Evolutionary conservation across 2,888 invertebrate species (phyloP), one percentile per base, ranked within the genome.

Genomic region (Oscheius onirici): DNA sequence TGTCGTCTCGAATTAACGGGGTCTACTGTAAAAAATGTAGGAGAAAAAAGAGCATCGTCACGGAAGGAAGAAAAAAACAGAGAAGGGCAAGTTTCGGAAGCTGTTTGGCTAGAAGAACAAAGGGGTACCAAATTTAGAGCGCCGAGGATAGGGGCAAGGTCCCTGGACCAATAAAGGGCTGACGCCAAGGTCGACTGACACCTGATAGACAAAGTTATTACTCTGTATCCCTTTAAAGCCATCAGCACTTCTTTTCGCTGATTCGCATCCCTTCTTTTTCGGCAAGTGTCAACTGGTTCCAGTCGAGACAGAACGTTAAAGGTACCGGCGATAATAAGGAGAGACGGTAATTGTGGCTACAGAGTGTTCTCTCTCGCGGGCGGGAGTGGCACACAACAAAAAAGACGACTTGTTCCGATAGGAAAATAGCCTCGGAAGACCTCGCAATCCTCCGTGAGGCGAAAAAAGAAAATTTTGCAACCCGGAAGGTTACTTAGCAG

Each of bases 151-250:
- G 49, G 61, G 63, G 63, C 63, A 63, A 63, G 63, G 63, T 46
- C 63, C 63, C 61, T 24, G 26, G 63, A 26, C 63, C 55, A 20
- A 63, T 24, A 24, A 63, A 63, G 34, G 8, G 28, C 49, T 28
- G 63, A 63, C 63, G 63, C 49, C 63, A 63, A 63, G 63, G 63
- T 63, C 63, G 63, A 63, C 63, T 63, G 63, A 63, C 63, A 63
- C 63, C 63, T 63, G 63, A 63, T 63, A 63, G 63, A 63, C 63
- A 63, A 49, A 63, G 63, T 63, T 63, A 63, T 63, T 63, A 63
- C 63, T 63, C 49, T 10, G 8, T 8, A 13, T 28, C 63, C 46
- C 44, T n/a, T n/a, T n/a, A n/a, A 63, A 63, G 63, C 63, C 63
- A 28, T 15, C 41, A n/a, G n/a, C n/a, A n/a, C n/a, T n/a, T n/a